Percentiles rank a stretch among this genome's conserved stretches.
These are phyloP conservation scores for Coptodon bakossiorum DNA, from an alignment of 2,113 vertebrate species.

Conservation along the genomic window DNA sequence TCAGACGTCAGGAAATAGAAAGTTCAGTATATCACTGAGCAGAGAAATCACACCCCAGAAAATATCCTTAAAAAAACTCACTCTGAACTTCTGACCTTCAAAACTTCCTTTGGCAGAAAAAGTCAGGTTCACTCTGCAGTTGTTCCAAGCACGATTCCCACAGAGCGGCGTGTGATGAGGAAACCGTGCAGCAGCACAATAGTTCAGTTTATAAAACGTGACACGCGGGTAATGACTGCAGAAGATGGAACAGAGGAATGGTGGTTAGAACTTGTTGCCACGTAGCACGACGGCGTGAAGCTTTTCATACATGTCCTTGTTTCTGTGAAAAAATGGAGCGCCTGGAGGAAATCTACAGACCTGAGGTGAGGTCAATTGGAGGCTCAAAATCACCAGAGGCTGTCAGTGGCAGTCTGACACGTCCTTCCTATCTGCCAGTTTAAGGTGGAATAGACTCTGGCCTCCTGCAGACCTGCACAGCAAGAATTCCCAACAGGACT, in stretches of 20 bases:
- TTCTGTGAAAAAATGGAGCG: not conserved
- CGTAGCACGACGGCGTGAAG: rapidly evolving
- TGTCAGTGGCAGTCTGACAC: not conserved
- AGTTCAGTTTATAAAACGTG: not conserved
- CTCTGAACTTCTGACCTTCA: not conserved
- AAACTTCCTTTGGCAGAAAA: not conserved
- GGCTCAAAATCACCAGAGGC: not conserved
- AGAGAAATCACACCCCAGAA: not conserved
- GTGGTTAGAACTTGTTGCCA: not conserved
- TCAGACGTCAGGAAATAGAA: not conserved
- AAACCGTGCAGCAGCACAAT: not conserved
- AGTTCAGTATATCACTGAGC: not conserved
- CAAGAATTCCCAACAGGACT: not conserved
- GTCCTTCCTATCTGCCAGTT: not conserved
- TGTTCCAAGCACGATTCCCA: not conserved
- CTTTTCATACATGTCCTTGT: not conserved
- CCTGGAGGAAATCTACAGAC: not conserved
- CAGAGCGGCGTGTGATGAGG: rapidly evolving
- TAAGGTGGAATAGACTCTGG: not conserved
- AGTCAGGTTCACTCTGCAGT: not conserved
- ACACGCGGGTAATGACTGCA: rapidly evolving
- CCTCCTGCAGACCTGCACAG: not conserved
- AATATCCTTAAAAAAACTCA: not conserved
- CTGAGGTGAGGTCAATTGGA: not conserved
- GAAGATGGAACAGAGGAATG: not conserved